Conservation (phyloP, 2,113 vertebrate species). For the Macquaria ambigua region DNA sequence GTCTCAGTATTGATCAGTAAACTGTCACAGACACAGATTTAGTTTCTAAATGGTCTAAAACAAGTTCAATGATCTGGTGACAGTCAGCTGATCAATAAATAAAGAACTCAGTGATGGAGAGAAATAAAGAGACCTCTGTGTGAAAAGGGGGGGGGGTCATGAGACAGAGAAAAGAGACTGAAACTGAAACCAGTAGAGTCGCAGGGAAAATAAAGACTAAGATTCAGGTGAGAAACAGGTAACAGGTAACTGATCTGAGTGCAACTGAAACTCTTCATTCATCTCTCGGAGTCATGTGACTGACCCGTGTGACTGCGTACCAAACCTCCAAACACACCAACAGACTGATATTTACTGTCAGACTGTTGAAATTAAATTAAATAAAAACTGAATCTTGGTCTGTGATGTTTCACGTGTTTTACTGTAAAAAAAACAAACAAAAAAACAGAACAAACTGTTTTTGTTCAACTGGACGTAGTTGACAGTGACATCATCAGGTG, state of each 20-base stretch:
- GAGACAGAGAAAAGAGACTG: not conserved
- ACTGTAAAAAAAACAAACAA: no score
- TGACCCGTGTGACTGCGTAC: no score
- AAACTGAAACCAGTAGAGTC: not conserved
- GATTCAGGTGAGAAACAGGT: not conserved
- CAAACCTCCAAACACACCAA: no score
- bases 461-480: no score
- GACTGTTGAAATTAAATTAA: no score
- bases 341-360: no score
- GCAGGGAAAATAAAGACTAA: not conserved
- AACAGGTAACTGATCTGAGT: constrained; percentile 5
- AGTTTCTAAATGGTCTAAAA: not conserved
- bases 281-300: no score
- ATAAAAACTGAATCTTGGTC: no score
- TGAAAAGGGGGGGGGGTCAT: constrained; percentile 9
- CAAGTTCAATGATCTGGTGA: constrained; percentile 31
- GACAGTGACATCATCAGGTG: no score
- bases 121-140: constrained; percentile 62
- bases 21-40: not conserved
- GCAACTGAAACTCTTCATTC: no score
- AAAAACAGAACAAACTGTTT: no score
- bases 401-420: no score
- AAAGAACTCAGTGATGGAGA: constrained; percentile 64
- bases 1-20: not conserved
- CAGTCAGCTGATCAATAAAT: constrained; percentile 70